Base-by-base conservation (phyloP, 2,113 vertebrate species). In the Myrmecophaga tridactyla region DNA sequence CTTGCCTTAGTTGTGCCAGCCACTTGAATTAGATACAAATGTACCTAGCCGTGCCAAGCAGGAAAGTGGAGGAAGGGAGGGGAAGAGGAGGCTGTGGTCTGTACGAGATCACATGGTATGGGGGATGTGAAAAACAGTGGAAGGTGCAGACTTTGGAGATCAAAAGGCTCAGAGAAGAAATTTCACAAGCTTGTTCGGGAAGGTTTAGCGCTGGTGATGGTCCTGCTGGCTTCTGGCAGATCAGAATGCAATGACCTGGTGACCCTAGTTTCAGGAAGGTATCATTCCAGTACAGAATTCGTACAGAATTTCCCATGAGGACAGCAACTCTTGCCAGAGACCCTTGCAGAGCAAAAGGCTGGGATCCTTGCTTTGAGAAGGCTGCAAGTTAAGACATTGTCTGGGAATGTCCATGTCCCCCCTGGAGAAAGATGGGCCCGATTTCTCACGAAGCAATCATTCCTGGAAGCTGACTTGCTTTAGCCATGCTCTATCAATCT, bases 401-500 rank as follows among this genome's bases (percentile, higher is more conserved):
- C 78, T 96, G 70, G 91, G 95, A 97, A 96, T 89, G 76, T 60
- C 86, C 67, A 14, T 0, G 39, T 87, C 94, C 70, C 70, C 69
- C 84, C 83, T 60, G 76, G 86, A 97, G 78, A 73, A 81, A 76
- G 86, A 89, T 90, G 83, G 73, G 48, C 53, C 83, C 83, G n/a
- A 46, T 96, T 97, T 97, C 97, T 97, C 97, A 97, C 4, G 78
- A 95, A 84, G 76, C 75, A 73, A 27, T 73, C 91, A 87, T 96
- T 94, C 86, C 89, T 46, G n/a, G 93, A 95, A 90, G 93, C 94
- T 95, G 93, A 92, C 69, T 95, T 67, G 75, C 93, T 97, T 97
- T 97, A 91, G 96, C 86, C 93, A 96, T 93, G 97, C 96, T 96
- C 97, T 96, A 97, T 97, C 96, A 97, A 97, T 97, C 97, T 97